Evolutionary conservation across 1,140 invertebrate species (phyloP).

Genomic region (honey bee (Apis mellifera)): DNA sequence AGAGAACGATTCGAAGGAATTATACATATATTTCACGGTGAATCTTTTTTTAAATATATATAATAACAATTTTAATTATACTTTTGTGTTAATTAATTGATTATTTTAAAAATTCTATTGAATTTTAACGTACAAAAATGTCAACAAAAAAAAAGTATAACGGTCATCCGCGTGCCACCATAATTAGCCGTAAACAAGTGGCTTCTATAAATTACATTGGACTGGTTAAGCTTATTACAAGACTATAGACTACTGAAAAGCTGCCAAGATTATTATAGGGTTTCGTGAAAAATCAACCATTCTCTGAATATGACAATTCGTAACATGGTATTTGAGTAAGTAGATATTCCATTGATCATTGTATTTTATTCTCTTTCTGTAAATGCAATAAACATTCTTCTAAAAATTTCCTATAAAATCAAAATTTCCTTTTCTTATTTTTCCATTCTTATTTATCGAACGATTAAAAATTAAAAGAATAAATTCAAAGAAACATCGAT

Average conservation of each 20-base stretch:
- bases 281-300: conserved; percentile 59
- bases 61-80: neutral
- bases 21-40: neutral
- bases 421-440: neutral
- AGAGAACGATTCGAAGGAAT: neutral
- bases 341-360: conserved; percentile 10
- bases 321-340: conserved; percentile 39
- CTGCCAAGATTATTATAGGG: conserved; percentile 56
- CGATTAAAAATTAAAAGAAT: neutral
- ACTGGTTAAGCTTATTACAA: conserved; percentile 63
- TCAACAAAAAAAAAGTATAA: neutral
- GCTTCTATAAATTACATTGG: conserved; percentile 61
- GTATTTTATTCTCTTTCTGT: neutral
- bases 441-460: too few relatives aligned
- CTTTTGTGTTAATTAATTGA: neutral
- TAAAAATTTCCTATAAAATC: neutral
- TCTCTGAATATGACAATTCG: conserved; percentile 55
- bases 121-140: neutral
- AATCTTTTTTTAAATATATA: too few relatives aligned
- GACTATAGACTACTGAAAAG: conserved; percentile 56
- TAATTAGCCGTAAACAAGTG: conserved; percentile 62
- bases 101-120: neutral
- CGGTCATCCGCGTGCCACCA: conserved; percentile 12
- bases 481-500: neutral
- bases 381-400: neutral